These are phyloP conservation scores for Physella acuta DNA, from an alignment of 1,140 invertebrate genomes.

Conservation along the genomic window DNA sequence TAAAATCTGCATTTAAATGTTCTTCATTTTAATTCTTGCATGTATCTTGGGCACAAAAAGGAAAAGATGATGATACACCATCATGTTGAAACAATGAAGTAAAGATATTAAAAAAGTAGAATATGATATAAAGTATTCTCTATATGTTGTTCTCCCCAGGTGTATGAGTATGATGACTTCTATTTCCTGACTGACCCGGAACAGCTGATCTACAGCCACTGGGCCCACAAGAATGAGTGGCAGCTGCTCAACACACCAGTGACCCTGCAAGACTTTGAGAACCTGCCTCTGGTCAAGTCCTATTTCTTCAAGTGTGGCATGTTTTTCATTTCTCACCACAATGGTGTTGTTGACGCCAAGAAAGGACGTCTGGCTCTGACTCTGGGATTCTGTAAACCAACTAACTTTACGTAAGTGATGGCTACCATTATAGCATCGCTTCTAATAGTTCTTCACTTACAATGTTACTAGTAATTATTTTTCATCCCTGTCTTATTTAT, in stretches of 20 bases:
- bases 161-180: conserved; percentile 62
- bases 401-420: conserved; percentile 49
- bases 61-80: too few relatives aligned
- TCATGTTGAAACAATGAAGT: too few relatives aligned
- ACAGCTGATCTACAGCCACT: conserved; percentile 59
- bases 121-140: too few relatives aligned
- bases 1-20: too few relatives aligned
- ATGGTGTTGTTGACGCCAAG: conserved; percentile 52
- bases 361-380: conserved; percentile 54
- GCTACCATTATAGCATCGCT: background rate
- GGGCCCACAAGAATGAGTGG: conserved; percentile 57
- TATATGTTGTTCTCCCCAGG: too few relatives aligned
- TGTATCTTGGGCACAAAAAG: too few relatives aligned
- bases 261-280: conserved; percentile 54
- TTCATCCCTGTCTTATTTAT: too few relatives aligned
- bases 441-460: too few relatives aligned
- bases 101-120: too few relatives aligned
- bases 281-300: conserved; percentile 59
- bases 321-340: conserved; percentile 58
- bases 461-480: too few relatives aligned
- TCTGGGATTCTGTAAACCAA: conserved; percentile 56
- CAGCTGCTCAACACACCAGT: conserved; percentile 51
- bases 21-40: too few relatives aligned
- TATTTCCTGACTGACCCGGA: conserved; percentile 61
- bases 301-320: conserved; percentile 61